Conservation (phyloP, 2,113 vertebrate genomes). For the Diphyllodes magnificus region DNA sequence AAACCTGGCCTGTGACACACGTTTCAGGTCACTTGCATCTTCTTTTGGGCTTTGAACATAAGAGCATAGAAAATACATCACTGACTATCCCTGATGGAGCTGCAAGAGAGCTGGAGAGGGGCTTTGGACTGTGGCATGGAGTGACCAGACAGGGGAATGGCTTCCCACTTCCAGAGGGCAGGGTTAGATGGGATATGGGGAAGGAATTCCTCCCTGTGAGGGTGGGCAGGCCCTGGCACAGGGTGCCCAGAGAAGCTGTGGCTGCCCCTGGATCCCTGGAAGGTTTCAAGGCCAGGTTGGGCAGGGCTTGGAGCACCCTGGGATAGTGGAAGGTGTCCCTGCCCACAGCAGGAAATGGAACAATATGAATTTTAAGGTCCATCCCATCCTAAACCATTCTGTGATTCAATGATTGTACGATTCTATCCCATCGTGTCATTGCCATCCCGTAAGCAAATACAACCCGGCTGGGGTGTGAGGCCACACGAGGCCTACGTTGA, state of each 20-base stretch:
- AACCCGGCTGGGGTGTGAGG: rapidly evolving
- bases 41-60: not conserved
- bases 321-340: not conserved
- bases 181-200: not conserved
- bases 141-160: not conserved
- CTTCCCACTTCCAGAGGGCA: not conserved
- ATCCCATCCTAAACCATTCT: not conserved
- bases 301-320: not conserved
- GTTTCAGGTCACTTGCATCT: not conserved
- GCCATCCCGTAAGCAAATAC: not conserved
- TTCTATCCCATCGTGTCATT: rapidly evolving
- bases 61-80: not conserved
- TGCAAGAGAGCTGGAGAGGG: not conserved
- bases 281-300: not conserved
- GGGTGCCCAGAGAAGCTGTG: not conserved
- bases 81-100: not conserved
- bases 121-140: not conserved
- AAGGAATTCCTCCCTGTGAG: not conserved
- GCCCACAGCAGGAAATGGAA: not conserved
- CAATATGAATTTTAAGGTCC: not conserved
- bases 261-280: not conserved
- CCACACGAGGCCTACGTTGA: not conserved
- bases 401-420: not conserved
- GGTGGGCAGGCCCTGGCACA: not conserved
- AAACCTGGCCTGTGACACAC: rapidly evolving